These are phyloP conservation scores for Nebria brevicollis DNA, from an alignment of 2,888 invertebrate species.

Conservation along the genomic window DNA sequence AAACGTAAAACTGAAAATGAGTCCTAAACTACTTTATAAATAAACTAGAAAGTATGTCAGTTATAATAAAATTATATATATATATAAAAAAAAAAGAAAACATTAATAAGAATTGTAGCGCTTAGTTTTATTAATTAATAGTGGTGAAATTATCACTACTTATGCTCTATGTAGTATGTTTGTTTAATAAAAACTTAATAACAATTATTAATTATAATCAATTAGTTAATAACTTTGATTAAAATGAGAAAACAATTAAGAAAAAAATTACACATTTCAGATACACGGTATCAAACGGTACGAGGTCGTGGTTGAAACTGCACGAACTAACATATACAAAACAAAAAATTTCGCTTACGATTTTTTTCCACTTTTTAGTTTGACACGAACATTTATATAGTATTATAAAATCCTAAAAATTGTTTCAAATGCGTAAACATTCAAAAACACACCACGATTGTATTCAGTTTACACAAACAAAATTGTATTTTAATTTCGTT, in stretches of 20 bases:
- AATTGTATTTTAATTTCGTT: neutral
- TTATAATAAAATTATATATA: neutral
- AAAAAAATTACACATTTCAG: conserved; percentile 46
- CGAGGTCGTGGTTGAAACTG: conserved; percentile 36
- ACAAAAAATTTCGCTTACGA: neutral
- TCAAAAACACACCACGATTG: neutral
- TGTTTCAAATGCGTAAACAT: neutral
- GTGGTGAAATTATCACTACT: conserved; percentile 32
- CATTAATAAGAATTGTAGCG: conserved; percentile 35
- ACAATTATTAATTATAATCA: conserved; percentile 35
- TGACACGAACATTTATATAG: conserved; percentile 42
- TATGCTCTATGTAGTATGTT: conserved; percentile 10
- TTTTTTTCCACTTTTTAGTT: conserved; percentile 35
- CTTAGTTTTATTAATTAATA: conserved; percentile 20
- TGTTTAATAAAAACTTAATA: conserved; percentile 43
- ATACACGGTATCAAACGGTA: conserved; percentile 45
- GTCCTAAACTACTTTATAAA: conserved; percentile 4
- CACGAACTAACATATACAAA: conserved; percentile 41
- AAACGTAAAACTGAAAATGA: conserved; percentile 8
- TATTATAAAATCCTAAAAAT: neutral
- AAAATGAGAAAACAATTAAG: conserved; percentile 41
- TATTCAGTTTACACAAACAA: neutral
- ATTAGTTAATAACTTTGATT: conserved; percentile 15
- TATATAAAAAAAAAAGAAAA: neutral
- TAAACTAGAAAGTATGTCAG: neutral